These are phyloP conservation scores for Stenolophus ochropezus DNA, from an alignment of 2,888 invertebrate species.

Conservation along the genomic window DNA sequence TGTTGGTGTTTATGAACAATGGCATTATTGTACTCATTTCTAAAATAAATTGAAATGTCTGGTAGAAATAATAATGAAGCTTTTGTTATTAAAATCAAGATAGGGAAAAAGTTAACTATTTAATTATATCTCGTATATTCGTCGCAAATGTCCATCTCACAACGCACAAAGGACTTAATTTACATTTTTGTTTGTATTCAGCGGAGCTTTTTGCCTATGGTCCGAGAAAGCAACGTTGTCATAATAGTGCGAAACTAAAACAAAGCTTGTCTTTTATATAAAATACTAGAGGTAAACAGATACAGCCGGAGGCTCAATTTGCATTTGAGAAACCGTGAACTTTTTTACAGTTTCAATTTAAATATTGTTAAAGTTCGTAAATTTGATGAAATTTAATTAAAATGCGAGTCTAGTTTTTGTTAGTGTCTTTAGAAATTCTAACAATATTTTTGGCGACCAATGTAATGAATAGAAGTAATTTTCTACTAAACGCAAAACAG, in stretches of 20 bases:
- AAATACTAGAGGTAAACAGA: conserved; percentile 16
- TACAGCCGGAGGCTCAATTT: neutral
- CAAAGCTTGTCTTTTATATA: conserved; percentile 34
- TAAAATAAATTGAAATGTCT: neutral
- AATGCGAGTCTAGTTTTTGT: neutral
- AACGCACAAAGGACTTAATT: conserved; percentile 20
- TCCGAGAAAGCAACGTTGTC: neutral
- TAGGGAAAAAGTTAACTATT: neutral
- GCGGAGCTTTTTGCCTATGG: neutral
- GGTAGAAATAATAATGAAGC: neutral
- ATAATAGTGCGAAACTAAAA: conserved; percentile 22
- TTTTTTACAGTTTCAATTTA: conserved; percentile 19
- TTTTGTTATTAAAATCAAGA: conserved; percentile 9
- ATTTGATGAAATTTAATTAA: conserved; percentile 26
- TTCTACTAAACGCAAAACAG: neutral
- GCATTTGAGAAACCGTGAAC: neutral
- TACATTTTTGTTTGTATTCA: conserved; percentile 23
- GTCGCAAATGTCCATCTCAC: neutral
- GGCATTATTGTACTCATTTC: neutral
- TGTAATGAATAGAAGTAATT: neutral
- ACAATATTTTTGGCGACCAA: neutral
- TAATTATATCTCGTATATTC: conserved; percentile 15
- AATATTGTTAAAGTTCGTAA: conserved; percentile 7
- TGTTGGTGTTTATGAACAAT: neutral
- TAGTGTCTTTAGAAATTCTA: neutral